phyloP scores from a whole-genome alignment of 1,140 invertebrate species.

The Lucilia sericata region DNA sequence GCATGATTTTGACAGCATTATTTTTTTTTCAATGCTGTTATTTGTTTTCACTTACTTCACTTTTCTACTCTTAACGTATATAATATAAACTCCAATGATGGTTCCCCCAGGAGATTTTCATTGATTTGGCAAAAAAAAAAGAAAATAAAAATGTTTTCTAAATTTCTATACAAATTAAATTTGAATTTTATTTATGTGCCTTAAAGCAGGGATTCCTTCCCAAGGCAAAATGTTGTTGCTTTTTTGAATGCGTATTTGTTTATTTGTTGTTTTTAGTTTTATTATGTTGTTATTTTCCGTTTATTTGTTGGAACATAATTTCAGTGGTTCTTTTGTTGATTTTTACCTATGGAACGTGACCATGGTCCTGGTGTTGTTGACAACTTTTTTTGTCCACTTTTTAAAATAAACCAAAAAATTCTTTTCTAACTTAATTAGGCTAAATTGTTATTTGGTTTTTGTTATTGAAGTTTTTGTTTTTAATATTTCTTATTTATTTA shows the following conservation, averaged over 20 bases:
- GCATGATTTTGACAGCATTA: constrained; percentile 1
- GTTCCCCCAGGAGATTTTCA: neutral
- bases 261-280: neutral
- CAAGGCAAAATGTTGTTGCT: neutral
- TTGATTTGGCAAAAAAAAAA: neutral
- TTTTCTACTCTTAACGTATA: neutral
- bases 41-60: neutral
- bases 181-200: neutral
- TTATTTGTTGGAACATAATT: constrained; percentile 19
- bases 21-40: neutral
- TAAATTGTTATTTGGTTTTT: neutral
- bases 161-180: no score
- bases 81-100: neutral
- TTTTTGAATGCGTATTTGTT: no score
- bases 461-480: neutral
- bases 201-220: neutral
- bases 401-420: neutral
- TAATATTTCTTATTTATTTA: neutral
- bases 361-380: neutral
- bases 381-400: neutral
- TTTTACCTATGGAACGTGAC: neutral
- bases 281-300: neutral
- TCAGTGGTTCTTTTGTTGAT: neutral
- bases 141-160: neutral
- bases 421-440: neutral